These are phyloP conservation scores for Zygogramma bicolorata DNA, from an alignment of 2,888 invertebrate species.

Conservation along the genomic window DNA sequence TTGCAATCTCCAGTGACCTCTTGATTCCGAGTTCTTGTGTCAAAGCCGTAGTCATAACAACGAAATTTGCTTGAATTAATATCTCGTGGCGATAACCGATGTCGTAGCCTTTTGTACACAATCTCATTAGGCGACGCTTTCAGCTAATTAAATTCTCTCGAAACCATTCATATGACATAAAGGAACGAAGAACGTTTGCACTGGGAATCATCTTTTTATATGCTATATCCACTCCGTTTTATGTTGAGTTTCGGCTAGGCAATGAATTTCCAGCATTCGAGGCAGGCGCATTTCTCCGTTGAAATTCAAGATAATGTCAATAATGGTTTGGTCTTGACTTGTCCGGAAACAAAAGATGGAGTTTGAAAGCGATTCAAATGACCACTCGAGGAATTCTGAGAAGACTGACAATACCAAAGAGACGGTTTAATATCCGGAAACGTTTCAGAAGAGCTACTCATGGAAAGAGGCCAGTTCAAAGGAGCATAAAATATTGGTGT, in stretches of 20 bases:
- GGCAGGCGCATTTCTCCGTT: neutral
- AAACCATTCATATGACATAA: conserved; percentile 12
- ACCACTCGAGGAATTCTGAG: too few relatives aligned
- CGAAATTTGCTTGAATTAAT: neutral
- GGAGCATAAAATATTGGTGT: too few relatives aligned
- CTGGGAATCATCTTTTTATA: conserved; percentile 21
- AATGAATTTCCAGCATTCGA: neutral
- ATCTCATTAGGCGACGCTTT: conserved; percentile 47
- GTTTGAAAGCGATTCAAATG: neutral
- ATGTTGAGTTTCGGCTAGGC: neutral
- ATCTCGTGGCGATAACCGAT: neutral
- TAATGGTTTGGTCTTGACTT: neutral
- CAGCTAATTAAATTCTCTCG: conserved; percentile 39
- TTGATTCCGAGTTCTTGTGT: neutral
- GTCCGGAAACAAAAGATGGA: neutral
- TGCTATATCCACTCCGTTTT: conserved; percentile 8
- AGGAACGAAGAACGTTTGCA: conserved; percentile 17
- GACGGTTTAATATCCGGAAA: neutral
- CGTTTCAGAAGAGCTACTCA: too few relatives aligned
- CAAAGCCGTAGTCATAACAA: neutral
- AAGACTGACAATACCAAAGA: neutral
- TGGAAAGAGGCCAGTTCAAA: too few relatives aligned
- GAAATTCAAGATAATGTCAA: neutral
- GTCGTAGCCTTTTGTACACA: conserved; percentile 45
- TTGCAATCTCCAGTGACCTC: neutral